A percentile compares a stretch with the other conserved stretches of the same genome.
These are phyloP conservation scores for Rhyacophila brunnea DNA, from an alignment of 1,140 invertebrate genomes.

Conservation along the genomic window DNA sequence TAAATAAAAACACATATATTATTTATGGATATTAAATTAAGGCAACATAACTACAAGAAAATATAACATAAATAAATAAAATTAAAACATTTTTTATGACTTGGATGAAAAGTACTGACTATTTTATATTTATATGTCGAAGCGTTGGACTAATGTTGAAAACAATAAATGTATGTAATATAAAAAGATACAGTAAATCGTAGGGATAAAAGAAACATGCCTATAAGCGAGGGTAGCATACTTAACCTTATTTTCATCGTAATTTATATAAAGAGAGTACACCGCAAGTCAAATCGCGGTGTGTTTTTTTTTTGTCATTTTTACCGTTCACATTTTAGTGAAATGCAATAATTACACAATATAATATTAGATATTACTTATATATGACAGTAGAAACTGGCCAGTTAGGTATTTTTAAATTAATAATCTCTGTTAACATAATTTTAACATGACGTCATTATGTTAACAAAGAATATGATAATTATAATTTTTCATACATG, in stretches of 20 bases:
- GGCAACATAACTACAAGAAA: constrained; percentile 35
- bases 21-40: constrained; percentile 33
- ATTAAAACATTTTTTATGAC: constrained; percentile 30
- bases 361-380: not conserved
- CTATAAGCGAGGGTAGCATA: constrained; percentile 23
- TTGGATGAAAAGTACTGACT: constrained; percentile 25
- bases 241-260: constrained; percentile 6
- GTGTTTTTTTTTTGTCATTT: not conserved
- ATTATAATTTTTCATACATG: not conserved
- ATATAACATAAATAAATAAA: constrained; percentile 37
- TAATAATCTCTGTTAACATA: too few relatives aligned
- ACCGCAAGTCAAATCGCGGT: too few relatives aligned
- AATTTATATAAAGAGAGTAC: not conserved
- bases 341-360: not conserved
- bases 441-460: not conserved
- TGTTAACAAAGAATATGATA: not conserved
- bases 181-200: not conserved
- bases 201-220: constrained; percentile 11
- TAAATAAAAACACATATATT: constrained; percentile 37
- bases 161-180: constrained; percentile 7
- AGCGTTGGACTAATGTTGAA: constrained; percentile 10
- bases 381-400: not conserved
- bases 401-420: too few relatives aligned
- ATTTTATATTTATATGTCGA: constrained; percentile 8
- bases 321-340: too few relatives aligned